These are phyloP conservation scores for Drosophila robusta DNA, from an alignment of 2,888 invertebrate species.

Conservation along the genomic window DNA sequence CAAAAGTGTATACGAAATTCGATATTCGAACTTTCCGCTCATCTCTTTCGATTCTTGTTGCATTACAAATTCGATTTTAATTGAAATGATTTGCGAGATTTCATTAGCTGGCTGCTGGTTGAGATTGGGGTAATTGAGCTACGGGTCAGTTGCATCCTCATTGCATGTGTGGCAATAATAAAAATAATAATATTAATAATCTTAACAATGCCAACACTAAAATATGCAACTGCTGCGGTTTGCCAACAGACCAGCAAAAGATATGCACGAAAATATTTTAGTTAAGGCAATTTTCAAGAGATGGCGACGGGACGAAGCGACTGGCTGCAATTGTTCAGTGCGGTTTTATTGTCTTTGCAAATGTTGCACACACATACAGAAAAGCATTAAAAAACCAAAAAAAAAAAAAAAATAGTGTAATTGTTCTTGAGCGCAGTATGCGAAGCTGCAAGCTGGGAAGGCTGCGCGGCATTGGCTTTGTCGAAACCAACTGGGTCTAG, in stretches of 20 bases:
- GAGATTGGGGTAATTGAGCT: slow-evolving; percentile 61
- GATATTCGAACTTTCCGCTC: background rate
- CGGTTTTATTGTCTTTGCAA: slow-evolving; percentile 67
- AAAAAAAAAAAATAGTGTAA: slow-evolving; percentile 43
- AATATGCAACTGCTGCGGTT: slow-evolving; percentile 56
- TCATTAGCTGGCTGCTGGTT: slow-evolving; percentile 48
- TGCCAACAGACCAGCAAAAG: slow-evolving; percentile 9
- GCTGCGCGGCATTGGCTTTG: slow-evolving; percentile 23
- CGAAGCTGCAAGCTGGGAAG: slow-evolving; percentile 32
- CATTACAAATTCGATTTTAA: slow-evolving; percentile 69
- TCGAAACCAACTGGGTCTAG: slow-evolving; percentile 37
- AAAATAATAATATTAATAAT: slow-evolving; percentile 44
- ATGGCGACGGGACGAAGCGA: slow-evolving; percentile 4
- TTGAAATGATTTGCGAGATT: slow-evolving; percentile 65
- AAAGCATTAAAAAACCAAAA: slow-evolving; percentile 18
- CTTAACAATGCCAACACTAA: slow-evolving; percentile 35
- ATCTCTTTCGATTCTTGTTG: slow-evolving; percentile 25
- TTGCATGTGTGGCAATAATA: slow-evolving; percentile 46
- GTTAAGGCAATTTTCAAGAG: slow-evolving; percentile 27
- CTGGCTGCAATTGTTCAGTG: slow-evolving; percentile 52
- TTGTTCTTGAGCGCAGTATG: slow-evolving; percentile 44
- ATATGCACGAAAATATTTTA: slow-evolving; percentile 45
- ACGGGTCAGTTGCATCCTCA: slow-evolving; percentile 34
- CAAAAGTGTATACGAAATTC: slow-evolving; percentile 15
- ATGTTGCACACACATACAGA: slow-evolving; percentile 18